Base-by-base conservation (phyloP, 2,888 invertebrate genomes). In the Cyrtodaria siliqua region DNA sequence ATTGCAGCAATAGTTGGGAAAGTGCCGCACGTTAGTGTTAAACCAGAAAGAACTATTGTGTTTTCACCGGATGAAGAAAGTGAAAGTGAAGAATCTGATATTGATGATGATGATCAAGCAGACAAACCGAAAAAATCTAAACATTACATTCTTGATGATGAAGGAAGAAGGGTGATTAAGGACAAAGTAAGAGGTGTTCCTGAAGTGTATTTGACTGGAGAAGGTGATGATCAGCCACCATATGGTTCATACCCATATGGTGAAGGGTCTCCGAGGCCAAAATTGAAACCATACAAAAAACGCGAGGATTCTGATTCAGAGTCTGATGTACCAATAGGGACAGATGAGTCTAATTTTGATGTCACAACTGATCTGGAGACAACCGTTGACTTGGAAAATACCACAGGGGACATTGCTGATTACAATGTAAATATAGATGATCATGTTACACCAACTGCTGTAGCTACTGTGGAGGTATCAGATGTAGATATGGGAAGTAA, bases 171-270 rank as follows among this genome's bases (percentile, higher is more conserved):
- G 12, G 12, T 33, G 4, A 52, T 57, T 14, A 55, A 29, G 52
- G 66, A 69, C 27, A 69, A 55, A 18, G 2, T 69, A 20, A 68
- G 47, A 69, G 95, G 95, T 87, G 95, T 95, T 85, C 94, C 95
- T 33, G 82, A 77, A 47, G 23, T 42, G 2, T 69, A 50, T 49
- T 24, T 60, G 26, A 33, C 70, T 23, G 68, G 55, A 24, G 57
- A 66, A 23, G 62, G 42, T n/a, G 79, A 60, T 16, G 55, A 57
- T 18, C 60, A 52, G 29, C 66, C 70, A 23, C 26, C 57, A 29
- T 56, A 67, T 63, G 61, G 59, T 27, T 62, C 59, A 49, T 68
- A 75, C 24, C 20, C 57, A n/a, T 78, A 68, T 70, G 78, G 68
- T n/a, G 53, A 78, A 62, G 75, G 75, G 38, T 62, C 69, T 12